Conservation (phyloP, 2,888 invertebrate species). For the Patella depressa region DNA sequence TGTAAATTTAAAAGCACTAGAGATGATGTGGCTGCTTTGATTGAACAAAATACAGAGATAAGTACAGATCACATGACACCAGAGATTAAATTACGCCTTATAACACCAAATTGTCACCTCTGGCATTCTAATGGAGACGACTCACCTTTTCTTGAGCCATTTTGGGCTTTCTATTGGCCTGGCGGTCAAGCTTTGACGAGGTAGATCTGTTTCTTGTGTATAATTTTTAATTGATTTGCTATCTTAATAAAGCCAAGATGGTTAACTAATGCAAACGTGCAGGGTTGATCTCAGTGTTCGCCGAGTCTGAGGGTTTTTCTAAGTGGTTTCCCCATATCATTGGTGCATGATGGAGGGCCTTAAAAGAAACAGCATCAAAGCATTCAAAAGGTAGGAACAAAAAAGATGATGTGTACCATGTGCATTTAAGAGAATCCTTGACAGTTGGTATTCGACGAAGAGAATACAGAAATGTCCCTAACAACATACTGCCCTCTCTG, state of each 20-base stretch:
- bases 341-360: neutral
- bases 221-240: neutral
- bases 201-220: conserved; percentile 63
- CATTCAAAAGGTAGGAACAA: no score
- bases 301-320: no score
- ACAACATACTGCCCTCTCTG: no score
- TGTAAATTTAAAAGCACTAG: neutral
- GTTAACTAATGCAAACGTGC: no score
- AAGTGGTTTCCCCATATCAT: neutral
- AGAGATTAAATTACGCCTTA: conserved; percentile 77
- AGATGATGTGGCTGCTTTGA: conserved; percentile 21
- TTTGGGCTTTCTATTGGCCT: conserved; percentile 86
- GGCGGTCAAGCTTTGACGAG: conserved; percentile 81
- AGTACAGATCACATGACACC: conserved; percentile 76
- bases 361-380: no score
- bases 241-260: no score
- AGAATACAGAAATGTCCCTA: no score
- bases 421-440: no score
- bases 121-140: conserved; percentile 73
- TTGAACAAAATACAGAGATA: conserved; percentile 49
- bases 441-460: no score
- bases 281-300: no score
- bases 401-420: no score
- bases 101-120: conserved; percentile 77
- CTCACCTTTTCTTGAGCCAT: conserved; percentile 76